phyloP scores from a whole-genome alignment of 2,113 vertebrate genomes.

The Petroica traversi region DNA sequence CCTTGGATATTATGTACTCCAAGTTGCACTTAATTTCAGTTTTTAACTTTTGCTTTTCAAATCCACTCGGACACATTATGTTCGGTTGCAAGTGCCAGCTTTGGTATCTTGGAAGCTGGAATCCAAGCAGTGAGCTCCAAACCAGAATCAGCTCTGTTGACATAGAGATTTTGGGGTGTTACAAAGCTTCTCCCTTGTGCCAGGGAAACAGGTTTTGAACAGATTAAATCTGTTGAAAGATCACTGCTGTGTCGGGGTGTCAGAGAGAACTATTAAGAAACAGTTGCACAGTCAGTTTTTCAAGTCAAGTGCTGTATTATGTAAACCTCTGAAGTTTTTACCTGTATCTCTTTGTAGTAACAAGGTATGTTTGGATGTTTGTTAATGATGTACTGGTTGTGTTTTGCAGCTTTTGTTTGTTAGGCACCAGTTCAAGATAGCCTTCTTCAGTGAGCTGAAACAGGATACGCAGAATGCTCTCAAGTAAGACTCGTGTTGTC shows the following conservation, averaged over 20 bases:
- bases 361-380: neutral
- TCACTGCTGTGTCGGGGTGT: neutral
- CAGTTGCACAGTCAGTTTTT: neutral
- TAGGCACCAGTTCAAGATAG: slow-evolving; percentile 98
- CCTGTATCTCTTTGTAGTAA: neutral
- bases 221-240: neutral
- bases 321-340: neutral
- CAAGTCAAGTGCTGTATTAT: neutral
- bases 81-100: neutral
- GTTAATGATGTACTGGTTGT: slow-evolving; percentile 1
- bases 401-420: slow-evolving; percentile 92
- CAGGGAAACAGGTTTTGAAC: neutral
- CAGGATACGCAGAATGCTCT: slow-evolving; percentile 97
- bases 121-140: neutral
- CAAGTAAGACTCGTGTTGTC: slow-evolving; percentile 81
- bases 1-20: neutral
- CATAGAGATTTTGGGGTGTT: neutral
- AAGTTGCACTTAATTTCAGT: neutral
- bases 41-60: neutral
- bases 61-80: neutral
- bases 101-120: neutral
- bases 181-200: neutral
- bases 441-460: slow-evolving; percentile 97
- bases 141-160: neutral
- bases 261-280: neutral